These are phyloP conservation scores for Sphenopsis melanotis DNA, from an alignment of 2,797 vertebrate genomes.

Conservation along the genomic window DNA sequence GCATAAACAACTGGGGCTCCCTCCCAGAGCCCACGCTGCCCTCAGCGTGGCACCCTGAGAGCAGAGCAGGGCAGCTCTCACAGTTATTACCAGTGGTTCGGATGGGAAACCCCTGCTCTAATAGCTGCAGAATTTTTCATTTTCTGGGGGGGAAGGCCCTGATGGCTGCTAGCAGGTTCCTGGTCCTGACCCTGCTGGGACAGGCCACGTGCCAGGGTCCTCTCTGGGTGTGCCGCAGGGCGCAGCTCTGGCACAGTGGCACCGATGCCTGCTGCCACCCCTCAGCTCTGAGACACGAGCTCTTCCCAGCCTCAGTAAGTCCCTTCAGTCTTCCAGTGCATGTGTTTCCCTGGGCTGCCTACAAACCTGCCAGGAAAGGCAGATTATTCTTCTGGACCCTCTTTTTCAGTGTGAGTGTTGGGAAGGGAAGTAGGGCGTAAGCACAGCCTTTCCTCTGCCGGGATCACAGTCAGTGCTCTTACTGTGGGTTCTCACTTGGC, in stretches of 20 bases:
- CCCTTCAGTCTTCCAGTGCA: neutral
- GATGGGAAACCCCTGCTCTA: too few relatives aligned
- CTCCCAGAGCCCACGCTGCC: too few relatives aligned
- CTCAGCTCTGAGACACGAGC: accelerated
- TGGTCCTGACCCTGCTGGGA: neutral
- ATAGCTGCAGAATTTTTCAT: too few relatives aligned
- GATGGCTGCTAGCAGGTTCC: neutral
- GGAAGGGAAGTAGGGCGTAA: neutral
- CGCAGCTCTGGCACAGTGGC: accelerated
- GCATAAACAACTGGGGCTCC: neutral
- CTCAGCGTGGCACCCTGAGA: too few relatives aligned
- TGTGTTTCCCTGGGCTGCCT: neutral
- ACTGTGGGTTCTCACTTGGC: neutral
- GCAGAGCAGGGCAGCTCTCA: too few relatives aligned
- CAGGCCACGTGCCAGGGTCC: accelerated
- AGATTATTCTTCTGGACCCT: neutral
- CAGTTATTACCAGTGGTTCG: too few relatives aligned
- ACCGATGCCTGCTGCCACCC: accelerated
- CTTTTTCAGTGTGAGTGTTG: neutral
- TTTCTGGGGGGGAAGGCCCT: too few relatives aligned
- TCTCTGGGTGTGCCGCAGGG: neutral
- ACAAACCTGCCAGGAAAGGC: neutral
- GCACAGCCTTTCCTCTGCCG: neutral
- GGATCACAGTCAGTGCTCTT: neutral
- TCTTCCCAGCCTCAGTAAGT: neutral